Evolutionary conservation across 2,888 invertebrate genomes (phyloP).

Genomic region (Tenthredo distinguenda): DNA sequence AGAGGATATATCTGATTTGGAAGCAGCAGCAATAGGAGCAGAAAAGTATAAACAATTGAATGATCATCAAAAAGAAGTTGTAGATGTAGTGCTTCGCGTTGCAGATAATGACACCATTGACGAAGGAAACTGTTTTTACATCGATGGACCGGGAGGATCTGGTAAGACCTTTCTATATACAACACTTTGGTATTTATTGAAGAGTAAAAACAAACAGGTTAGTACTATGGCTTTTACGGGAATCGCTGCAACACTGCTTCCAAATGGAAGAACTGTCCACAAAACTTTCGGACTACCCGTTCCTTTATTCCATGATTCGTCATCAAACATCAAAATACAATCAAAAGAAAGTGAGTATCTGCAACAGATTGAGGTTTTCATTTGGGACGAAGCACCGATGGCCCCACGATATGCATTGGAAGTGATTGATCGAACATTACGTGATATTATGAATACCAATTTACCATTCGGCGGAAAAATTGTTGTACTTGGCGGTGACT

Average conservation of each 20-base stretch:
- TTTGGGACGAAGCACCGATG: no score
- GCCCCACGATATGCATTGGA: no score
- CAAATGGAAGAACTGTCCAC: not conserved
- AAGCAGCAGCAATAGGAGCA: not conserved
- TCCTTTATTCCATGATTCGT: not conserved
- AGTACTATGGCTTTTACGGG: not conserved
- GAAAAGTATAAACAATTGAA: not conserved
- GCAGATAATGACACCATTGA: not conserved
- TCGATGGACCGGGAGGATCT: no score
- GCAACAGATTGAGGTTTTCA: not conserved
- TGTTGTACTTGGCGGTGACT: constrained; percentile 55
- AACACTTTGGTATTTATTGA: not conserved
- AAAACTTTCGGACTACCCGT: not conserved
- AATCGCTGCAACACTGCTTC: not conserved
- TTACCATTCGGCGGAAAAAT: constrained; percentile 63
- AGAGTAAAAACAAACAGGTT: not conserved
- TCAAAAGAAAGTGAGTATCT: not conserved
- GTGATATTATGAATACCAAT: constrained; percentile 61
- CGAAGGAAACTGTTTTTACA: not conserved
- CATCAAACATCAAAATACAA: not conserved
- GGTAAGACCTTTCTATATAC: not conserved
- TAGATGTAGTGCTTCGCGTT: not conserved
- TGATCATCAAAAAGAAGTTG: not conserved
- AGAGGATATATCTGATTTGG: not conserved
- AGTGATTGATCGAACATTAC: not conserved